Evolutionary conservation across 2,113 vertebrate genomes (phyloP).

Genomic region (Hemichromis elongatus): DNA sequence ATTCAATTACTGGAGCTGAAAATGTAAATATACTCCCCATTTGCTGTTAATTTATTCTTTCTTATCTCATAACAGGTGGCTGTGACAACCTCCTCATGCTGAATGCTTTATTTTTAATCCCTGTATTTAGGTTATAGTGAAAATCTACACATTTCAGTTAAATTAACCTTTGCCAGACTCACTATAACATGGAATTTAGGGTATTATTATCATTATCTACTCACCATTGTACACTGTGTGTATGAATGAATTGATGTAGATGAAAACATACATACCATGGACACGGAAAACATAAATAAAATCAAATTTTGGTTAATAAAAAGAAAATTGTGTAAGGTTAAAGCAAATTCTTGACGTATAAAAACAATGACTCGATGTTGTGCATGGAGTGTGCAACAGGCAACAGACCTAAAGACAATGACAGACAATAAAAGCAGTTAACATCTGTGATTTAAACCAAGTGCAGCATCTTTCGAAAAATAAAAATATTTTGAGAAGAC

Average conservation of each 20-base stretch:
- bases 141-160: background rate
- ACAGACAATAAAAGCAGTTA: constrained; percentile 43
- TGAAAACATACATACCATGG: background rate
- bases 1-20: constrained; percentile 19
- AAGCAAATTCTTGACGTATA: constrained; percentile 5
- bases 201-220: background rate
- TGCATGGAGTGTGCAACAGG: background rate
- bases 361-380: constrained; percentile 9
- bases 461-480: constrained; percentile 69
- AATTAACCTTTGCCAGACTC: background rate
- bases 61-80: background rate
- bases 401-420: constrained; percentile 27
- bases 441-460: constrained; percentile 66
- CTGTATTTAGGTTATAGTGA: background rate
- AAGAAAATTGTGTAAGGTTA: constrained; percentile 10
- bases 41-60: background rate
- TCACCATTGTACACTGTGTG: background rate
- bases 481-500: constrained; percentile 50
- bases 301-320: background rate
- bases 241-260: background rate
- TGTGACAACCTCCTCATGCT: constrained; percentile 35
- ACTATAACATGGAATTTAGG: background rate
- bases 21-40: background rate
- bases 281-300: background rate
- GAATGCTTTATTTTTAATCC: background rate